phyloP scores from a whole-genome alignment of 2,113 vertebrate species.

The Colistium nudipinnis region DNA sequence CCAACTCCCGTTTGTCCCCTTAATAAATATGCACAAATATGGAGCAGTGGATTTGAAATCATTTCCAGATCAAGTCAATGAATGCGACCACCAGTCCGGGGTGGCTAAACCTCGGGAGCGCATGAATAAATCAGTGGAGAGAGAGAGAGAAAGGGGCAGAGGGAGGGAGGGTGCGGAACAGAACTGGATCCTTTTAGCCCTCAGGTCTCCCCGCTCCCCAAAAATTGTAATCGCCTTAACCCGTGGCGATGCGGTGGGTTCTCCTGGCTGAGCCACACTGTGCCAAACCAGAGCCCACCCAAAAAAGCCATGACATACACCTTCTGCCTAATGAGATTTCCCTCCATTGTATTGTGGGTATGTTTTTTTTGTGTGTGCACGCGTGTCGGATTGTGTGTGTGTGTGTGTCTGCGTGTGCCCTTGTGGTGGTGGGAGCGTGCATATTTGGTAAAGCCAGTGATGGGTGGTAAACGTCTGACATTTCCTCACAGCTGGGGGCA shows the following conservation, averaged over 20 bases:
- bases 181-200: conserved; percentile 63
- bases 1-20: conserved; percentile 37
- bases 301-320: conserved; percentile 70
- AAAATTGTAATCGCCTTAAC: conserved; percentile 78
- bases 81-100: conserved; percentile 64
- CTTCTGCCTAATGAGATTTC: conserved; percentile 73
- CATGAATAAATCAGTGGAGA: conserved; percentile 70
- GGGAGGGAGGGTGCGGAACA: conserved; percentile 48
- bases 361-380: conserved; percentile 33
- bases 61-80: conserved; percentile 67
- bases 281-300: conserved; percentile 72
- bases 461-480: conserved; percentile 75
- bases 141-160: not conserved
- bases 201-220: conserved; percentile 51
- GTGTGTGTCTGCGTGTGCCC: conserved; percentile 6
- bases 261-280: conserved; percentile 54
- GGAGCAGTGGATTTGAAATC: conserved; percentile 74
- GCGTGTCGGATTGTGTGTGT: conserved; percentile 15
- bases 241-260: conserved; percentile 62
- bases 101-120: conserved; percentile 66
- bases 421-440: conserved; percentile 40
- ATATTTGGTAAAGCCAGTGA: conserved; percentile 63
- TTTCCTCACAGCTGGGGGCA: conserved; percentile 78
- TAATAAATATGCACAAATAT: conserved; percentile 58
- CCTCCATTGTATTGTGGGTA: conserved; percentile 47